These are phyloP conservation scores for Ditylenchus dipsaci DNA, from an alignment of 1,140 invertebrate species.

Conservation along the genomic window DNA sequence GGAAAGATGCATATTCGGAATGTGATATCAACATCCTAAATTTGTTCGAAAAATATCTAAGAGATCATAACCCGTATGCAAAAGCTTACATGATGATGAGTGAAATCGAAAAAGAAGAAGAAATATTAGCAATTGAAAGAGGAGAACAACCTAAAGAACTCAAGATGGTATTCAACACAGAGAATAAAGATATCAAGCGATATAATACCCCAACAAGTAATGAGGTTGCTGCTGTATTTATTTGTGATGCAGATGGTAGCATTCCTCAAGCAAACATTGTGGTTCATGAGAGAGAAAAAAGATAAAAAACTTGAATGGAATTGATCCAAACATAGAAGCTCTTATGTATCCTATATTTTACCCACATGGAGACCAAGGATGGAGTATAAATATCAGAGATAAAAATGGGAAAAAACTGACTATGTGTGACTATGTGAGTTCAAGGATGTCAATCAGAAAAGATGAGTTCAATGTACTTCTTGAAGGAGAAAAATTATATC, in stretches of 20 bases:
- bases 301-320: constrained; percentile 1
- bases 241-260: background rate
- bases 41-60: background rate
- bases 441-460: background rate
- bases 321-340: background rate
- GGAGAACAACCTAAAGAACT: background rate
- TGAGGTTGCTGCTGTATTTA: constrained; percentile 5
- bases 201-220: background rate
- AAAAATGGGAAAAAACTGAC: background rate
- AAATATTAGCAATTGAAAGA: background rate
- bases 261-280: constrained; percentile 1
- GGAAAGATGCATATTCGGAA: background rate
- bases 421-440: background rate
- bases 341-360: background rate
- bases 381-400: background rate
- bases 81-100: background rate
- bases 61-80: background rate
- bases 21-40: background rate
- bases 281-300: background rate
- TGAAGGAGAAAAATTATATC: background rate
- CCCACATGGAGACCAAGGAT: background rate
- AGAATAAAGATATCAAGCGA: background rate
- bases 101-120: background rate
- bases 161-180: background rate
- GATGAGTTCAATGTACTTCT: background rate